These are phyloP conservation scores for Neuroterus valhalla DNA, from an alignment of 1,140 invertebrate species.

Conservation along the genomic window DNA sequence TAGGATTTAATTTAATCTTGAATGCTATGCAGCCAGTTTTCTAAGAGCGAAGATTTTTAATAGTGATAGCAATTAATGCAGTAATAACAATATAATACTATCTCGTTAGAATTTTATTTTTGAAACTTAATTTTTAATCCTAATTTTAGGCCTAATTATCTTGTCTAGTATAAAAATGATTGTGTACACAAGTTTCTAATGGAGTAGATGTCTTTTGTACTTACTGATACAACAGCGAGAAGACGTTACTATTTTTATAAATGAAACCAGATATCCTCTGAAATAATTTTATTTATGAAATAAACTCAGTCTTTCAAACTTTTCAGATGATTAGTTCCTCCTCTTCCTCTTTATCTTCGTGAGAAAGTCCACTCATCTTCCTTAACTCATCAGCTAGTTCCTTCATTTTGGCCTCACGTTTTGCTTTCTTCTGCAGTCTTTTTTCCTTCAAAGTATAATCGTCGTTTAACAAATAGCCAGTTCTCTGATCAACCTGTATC, in stretches of 20 bases:
- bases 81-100: no score
- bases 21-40: no score
- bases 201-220: neutral
- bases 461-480: neutral
- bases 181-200: no score
- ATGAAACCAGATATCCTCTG: neutral
- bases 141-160: no score
- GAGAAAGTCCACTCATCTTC: conserved; percentile 36
- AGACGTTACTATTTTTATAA: neutral
- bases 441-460: conserved; percentile 17
- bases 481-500: neutral
- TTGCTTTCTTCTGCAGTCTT: conserved; percentile 38
- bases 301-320: conserved; percentile 2
- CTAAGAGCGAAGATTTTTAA: no score
- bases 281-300: neutral
- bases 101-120: no score
- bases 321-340: conserved; percentile 13
- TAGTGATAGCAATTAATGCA: no score
- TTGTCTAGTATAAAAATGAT: no score
- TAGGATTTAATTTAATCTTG: no score
- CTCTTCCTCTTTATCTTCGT: neutral
- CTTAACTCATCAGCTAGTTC: conserved; percentile 52
- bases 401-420: conserved; percentile 56
- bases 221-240: conserved; percentile 9
- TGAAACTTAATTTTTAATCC: no score